Percentiles rank a stretch among this genome's conserved stretches.
phyloP scores from a whole-genome alignment of 2,888 invertebrate species.

The Anodontia alba region DNA sequence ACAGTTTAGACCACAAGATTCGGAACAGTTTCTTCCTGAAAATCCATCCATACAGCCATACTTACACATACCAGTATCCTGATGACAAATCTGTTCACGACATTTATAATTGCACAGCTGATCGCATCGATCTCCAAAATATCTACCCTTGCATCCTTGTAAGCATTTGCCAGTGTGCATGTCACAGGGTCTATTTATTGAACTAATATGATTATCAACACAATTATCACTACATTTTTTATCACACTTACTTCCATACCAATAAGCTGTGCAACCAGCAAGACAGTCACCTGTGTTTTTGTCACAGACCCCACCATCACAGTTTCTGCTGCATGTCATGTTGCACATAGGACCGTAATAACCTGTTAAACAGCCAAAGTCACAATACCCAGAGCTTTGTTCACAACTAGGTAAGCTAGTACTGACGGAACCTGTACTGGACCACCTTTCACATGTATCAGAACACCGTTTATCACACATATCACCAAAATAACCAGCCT shows the following conservation, averaged over 20 bases:
- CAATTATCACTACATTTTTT: constrained; percentile 49
- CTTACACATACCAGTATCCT: constrained; percentile 40
- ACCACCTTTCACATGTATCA: constrained; percentile 6
- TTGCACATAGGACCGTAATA: constrained; percentile 62
- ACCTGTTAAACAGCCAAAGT: constrained; percentile 52
- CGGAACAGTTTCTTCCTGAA: constrained; percentile 55
- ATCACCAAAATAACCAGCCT: constrained; percentile 56
- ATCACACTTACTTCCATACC: constrained; percentile 61
- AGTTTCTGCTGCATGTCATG: constrained; percentile 51
- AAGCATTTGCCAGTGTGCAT: constrained; percentile 38
- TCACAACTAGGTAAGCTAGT: constrained; percentile 35
- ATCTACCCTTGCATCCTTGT: constrained; percentile 49
- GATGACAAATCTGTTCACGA: constrained; percentile 50
- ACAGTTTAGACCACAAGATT: constrained; percentile 50
- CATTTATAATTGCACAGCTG: constrained; percentile 51
- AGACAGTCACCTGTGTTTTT: constrained; percentile 54
- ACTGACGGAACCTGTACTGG: neutral
- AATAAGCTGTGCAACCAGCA: constrained; percentile 50
- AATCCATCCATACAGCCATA: constrained; percentile 55
- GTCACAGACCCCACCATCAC: constrained; percentile 54
- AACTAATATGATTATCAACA: constrained; percentile 33
- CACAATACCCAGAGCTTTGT: constrained; percentile 52
- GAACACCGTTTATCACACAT: constrained; percentile 51
- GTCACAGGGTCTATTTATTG: constrained; percentile 44
- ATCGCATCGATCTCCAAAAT: constrained; percentile 54